Evolutionary conservation across 1,140 invertebrate species (phyloP).

Genomic region (Drosophila leontia): DNA sequence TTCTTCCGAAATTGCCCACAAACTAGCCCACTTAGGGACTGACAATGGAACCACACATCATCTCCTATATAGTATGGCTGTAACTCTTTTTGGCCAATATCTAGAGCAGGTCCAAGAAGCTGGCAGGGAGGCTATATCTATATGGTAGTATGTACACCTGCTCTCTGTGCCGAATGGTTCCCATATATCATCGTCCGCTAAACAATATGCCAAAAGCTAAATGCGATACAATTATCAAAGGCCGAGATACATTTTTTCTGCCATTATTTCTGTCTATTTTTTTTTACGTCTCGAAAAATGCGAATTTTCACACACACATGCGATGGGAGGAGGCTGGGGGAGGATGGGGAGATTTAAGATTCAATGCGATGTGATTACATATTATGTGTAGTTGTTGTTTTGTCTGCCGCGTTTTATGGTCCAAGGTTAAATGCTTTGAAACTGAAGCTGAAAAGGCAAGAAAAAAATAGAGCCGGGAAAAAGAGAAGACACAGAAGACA

Average conservation of each 20-base stretch:
- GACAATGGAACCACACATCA: slow-evolving; percentile 59
- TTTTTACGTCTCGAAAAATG: slow-evolving; percentile 51
- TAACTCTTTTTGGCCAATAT: slow-evolving; percentile 31
- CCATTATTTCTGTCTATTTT: slow-evolving; percentile 14
- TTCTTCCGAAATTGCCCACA: slow-evolving; percentile 76
- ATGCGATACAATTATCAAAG: slow-evolving; percentile 78
- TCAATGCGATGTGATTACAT: slow-evolving; percentile 82
- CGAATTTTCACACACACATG: slow-evolving; percentile 79
- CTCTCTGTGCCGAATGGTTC: slow-evolving; percentile 38
- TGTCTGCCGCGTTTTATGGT: slow-evolving; percentile 82
- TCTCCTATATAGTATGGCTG: background rate
- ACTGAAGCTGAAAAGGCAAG: slow-evolving; percentile 55
- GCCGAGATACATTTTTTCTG: slow-evolving; percentile 56
- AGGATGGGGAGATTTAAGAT: slow-evolving; percentile 56
- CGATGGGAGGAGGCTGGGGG: slow-evolving; percentile 15
- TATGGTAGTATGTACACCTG: slow-evolving; percentile 37
- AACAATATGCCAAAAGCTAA: slow-evolving; percentile 79
- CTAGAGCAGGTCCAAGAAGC: slow-evolving; percentile 42
- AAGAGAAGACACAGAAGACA: slow-evolving; percentile 16
- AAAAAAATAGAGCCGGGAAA: slow-evolving; percentile 34
- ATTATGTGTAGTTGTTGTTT: slow-evolving; percentile 60
- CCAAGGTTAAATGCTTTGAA: slow-evolving; percentile 83
- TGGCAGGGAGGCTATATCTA: background rate
- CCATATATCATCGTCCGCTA: slow-evolving; percentile 70
- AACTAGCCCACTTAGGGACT: slow-evolving; percentile 72